Conservation (phyloP, 2,888 invertebrate species). For the Calameuta pallipes region DNA sequence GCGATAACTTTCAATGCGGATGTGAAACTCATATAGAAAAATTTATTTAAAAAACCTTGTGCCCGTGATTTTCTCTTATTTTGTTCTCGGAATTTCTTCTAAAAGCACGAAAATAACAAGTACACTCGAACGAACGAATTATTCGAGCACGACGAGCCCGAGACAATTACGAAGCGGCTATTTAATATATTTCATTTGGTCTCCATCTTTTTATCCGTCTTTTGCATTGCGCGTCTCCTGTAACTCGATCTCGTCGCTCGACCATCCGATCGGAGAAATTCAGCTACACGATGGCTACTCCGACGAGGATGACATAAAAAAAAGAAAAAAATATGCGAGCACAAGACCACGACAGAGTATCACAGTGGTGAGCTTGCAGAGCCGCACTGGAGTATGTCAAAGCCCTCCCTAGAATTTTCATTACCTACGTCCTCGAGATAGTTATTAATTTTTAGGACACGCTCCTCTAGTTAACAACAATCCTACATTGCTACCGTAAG, state of each 20-base stretch:
- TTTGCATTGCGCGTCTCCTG: neutral
- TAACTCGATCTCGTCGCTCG: neutral
- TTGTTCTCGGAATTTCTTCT: neutral
- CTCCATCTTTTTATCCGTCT: neutral
- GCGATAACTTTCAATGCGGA: slow-evolving; percentile 34
- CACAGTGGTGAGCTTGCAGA: slow-evolving; percentile 58
- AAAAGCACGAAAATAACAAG: neutral
- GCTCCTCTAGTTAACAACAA: slow-evolving; percentile 59
- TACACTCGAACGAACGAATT: neutral
- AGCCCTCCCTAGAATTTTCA: slow-evolving; percentile 42
- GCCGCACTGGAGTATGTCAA: slow-evolving; percentile 46
- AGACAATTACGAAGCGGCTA: neutral
- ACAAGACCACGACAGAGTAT: slow-evolving; percentile 60
- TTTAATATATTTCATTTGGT: neutral
- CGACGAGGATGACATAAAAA: neutral
- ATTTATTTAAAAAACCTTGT: slow-evolving; percentile 48
- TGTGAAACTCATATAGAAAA: slow-evolving; percentile 41
- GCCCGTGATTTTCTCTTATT: slow-evolving; percentile 18
- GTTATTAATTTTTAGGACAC: slow-evolving; percentile 43
- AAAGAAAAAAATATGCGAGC: slow-evolving; percentile 19
- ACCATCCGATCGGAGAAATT: neutral
- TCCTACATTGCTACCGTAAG: slow-evolving; percentile 56
- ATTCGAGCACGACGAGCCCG: neutral
- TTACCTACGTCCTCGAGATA: slow-evolving; percentile 48
- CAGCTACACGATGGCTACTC: neutral